Percentiles rank a stretch among this genome's conserved stretches.
These are phyloP conservation scores for Philotrypesis tridentata DNA, from an alignment of 1,140 invertebrate genomes.

Conservation along the genomic window DNA sequence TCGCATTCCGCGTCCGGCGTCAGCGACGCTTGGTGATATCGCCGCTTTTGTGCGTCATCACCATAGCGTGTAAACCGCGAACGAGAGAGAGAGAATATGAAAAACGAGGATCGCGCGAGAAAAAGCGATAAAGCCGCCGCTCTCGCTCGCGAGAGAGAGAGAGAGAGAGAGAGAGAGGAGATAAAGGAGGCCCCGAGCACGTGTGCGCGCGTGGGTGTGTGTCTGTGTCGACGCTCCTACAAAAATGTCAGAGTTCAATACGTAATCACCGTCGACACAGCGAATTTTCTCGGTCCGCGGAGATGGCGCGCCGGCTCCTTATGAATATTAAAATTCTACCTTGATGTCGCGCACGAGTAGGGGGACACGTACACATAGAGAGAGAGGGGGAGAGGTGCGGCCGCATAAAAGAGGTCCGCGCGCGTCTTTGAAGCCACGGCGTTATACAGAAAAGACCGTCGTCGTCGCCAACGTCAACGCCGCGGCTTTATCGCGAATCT, in stretches of 20 bases:
- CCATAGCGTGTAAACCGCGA: neutral
- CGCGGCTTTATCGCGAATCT: constrained; percentile 37
- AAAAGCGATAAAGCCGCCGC: constrained; percentile 5
- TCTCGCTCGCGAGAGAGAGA: neutral
- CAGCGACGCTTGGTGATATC: neutral
- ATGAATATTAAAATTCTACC: constrained; percentile 47
- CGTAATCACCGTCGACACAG: constrained; percentile 44
- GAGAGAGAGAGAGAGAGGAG: too few relatives aligned
- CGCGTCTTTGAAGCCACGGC: constrained; percentile 28
- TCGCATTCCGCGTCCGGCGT: neutral
- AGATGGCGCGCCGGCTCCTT: neutral
- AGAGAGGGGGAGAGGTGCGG: neutral
- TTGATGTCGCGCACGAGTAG: neutral
- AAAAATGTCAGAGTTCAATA: constrained; percentile 19
- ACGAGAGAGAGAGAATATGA: constrained; percentile 1
- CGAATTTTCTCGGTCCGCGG: constrained; percentile 33
- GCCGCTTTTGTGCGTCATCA: neutral
- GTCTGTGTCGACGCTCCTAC: neutral
- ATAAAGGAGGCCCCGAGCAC: neutral
- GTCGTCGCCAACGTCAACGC: too few relatives aligned
- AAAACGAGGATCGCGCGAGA: neutral
- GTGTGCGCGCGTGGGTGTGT: neutral
- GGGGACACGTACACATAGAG: neutral
- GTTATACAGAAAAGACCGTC: neutral
- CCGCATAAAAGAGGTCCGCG: neutral